Evolutionary conservation across 2,888 invertebrate species (phyloP), one percentile per base, ranked within the genome.

Genomic region (Drosophila parthenogenetica): DNA sequence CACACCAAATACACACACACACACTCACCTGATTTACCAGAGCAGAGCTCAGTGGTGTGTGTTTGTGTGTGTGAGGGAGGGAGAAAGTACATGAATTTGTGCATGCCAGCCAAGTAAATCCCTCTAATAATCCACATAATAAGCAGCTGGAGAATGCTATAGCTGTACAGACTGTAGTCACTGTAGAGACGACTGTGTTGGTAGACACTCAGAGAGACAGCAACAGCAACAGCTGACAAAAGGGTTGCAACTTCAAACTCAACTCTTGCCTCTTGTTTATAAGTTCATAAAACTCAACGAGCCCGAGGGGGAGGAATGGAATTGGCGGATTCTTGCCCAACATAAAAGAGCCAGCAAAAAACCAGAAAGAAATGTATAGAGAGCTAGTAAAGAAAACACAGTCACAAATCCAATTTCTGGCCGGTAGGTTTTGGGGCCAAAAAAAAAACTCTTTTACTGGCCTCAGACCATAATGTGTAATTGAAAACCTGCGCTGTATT

Each of bases 211-310:
- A 46, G 25, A 59, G 42, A 46, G 14, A 37, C 35, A 45, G 32
- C 45, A 17, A 17, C 54, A 62, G 79, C 61, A 79, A 77, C 83
- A 76, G 68, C 80, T 76, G 79, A 69, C 68, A 70, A 73, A 87
- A 86, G 89, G 87, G 89, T 87, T 87, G 87, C 67, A 68, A 51
- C 58, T 49, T 50, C 55, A 10, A 13, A 40, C 54, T 37, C 40
- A 19, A 48, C 59, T 46, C 51, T 42, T 25, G 58, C 11, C 84
- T 77, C 78, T 90, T 90, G 90, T 91, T 90, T 90, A 91, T 90
- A 91, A 91, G 91, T 91, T 90, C 91, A 91, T 90, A 91, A 90
- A 90, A 90, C 86, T 90, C 90, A 90, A 90, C 90, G 90, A 91
- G 90, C 77, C 80, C 69, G 57, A 35, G 60, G 43, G 50, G 42